A percentile compares a stretch with the other conserved stretches of the same genome.
Evolutionary conservation across 2,113 vertebrate species (phyloP).

Genomic region (Macroglossus sobrinus): DNA sequence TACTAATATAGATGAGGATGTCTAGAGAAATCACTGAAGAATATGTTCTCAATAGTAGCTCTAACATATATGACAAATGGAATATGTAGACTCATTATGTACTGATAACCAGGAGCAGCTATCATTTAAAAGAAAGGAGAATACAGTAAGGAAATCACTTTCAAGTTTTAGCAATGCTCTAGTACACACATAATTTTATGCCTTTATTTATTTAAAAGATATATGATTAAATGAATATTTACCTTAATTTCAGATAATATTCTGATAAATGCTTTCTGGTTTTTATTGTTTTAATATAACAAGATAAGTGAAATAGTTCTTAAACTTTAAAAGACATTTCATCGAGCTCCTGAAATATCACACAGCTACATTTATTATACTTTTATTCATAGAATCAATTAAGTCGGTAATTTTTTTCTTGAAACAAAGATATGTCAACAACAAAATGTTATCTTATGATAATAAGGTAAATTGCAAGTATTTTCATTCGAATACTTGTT

Average conservation of each 20-base stretch:
- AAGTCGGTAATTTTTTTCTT: background rate
- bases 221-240: background rate
- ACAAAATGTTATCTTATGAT: background rate
- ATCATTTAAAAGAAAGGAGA: background rate
- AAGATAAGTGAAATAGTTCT: slow-evolving; percentile 24
- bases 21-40: slow-evolving; percentile 17
- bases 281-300: slow-evolving; percentile 42
- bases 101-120: background rate
- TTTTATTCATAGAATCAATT: slow-evolving; percentile 16
- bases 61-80: background rate
- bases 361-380: background rate
- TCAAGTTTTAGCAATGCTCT: background rate
- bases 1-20: background rate
- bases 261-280: background rate
- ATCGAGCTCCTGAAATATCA: background rate
- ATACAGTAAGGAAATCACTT: background rate
- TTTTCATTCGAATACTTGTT: slow-evolving; percentile 24
- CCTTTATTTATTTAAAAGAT: slow-evolving; percentile 17
- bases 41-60: background rate
- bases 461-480: background rate
- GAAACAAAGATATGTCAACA: background rate
- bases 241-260: slow-evolving; percentile 24
- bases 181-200: background rate
- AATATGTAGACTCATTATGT: background rate
- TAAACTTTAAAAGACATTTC: slow-evolving; percentile 33